phyloP scores from a whole-genome alignment of 2,113 vertebrate species.

The Vulpes lagopus region DNA sequence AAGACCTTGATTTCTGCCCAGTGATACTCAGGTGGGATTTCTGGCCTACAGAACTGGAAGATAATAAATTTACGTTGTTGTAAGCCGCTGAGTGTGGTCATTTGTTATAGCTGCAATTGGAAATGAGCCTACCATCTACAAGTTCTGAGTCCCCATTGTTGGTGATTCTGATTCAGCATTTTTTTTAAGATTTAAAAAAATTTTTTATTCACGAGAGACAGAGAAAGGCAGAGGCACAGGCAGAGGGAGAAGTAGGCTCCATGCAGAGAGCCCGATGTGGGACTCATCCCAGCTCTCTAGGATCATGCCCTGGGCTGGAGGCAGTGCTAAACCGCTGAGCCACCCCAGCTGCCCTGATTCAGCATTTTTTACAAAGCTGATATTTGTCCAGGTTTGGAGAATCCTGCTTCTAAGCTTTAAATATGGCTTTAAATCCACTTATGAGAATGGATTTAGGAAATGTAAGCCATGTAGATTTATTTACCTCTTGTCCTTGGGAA shows the following conservation, averaged over 20 bases:
- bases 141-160: not conserved
- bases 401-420: not conserved
- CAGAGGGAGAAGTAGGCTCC: too few relatives aligned
- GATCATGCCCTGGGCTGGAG: too few relatives aligned
- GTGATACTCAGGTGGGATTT: not conserved
- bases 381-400: not conserved
- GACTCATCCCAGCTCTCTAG: too few relatives aligned
- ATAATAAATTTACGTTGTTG: not conserved
- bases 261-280: too few relatives aligned
- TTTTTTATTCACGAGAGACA: too few relatives aligned
- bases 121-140: not conserved
- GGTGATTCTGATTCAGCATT: not conserved
- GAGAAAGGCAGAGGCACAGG: too few relatives aligned
- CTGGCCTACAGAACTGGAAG: not conserved
- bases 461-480: not conserved
- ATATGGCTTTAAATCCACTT: not conserved
- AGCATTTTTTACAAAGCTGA: not conserved
- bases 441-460: not conserved
- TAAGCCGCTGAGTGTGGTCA: not conserved
- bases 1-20: not conserved
- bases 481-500: not conserved
- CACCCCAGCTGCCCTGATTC: not conserved
- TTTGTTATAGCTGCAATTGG: not conserved
- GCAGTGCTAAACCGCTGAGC: too few relatives aligned
- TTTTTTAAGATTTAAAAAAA: not conserved